phyloP scores from a whole-genome alignment of 1,140 invertebrate genomes.

The Gerris buenoi region DNA sequence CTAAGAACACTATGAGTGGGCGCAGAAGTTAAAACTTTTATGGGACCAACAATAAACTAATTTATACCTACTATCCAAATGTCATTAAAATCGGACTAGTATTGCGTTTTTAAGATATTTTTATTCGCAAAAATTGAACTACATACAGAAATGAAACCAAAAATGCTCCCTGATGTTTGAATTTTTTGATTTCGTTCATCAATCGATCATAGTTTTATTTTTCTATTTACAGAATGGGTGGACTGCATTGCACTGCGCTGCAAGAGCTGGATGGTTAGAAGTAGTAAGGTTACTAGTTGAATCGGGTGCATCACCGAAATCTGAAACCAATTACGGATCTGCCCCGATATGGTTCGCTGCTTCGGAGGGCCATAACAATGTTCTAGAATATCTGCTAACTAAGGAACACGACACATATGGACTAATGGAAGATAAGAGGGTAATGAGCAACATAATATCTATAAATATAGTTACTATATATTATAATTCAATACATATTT shows the following conservation, averaged over 20 bases:
- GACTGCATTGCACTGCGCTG: conserved; percentile 91
- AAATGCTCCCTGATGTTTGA: no score
- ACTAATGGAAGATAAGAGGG: conserved; percentile 89
- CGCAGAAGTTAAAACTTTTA: no score
- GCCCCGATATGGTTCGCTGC: conserved; percentile 95
- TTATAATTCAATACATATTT: background rate
- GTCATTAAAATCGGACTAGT: no score
- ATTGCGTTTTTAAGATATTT: no score
- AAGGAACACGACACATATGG: conserved; percentile 95
- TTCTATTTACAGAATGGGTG: conserved; percentile 71
- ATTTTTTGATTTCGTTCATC: no score
- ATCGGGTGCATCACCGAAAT: conserved; percentile 85
- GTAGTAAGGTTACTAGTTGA: conserved; percentile 90
- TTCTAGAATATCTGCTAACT: conserved; percentile 87
- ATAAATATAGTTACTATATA: background rate
- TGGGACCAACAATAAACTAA: no score
- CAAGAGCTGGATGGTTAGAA: conserved; percentile 83
- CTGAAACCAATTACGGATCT: conserved; percentile 81
- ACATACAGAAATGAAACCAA: no score
- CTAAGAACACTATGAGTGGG: no score
- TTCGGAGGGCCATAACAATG: conserved; percentile 87
- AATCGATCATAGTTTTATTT: no score
- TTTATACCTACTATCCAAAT: no score
- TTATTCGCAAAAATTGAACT: no score
- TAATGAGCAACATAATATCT: conserved; percentile 25